Conservation (phyloP, 2,888 invertebrate genomes). For the Neuroscelio doddi region DNA sequence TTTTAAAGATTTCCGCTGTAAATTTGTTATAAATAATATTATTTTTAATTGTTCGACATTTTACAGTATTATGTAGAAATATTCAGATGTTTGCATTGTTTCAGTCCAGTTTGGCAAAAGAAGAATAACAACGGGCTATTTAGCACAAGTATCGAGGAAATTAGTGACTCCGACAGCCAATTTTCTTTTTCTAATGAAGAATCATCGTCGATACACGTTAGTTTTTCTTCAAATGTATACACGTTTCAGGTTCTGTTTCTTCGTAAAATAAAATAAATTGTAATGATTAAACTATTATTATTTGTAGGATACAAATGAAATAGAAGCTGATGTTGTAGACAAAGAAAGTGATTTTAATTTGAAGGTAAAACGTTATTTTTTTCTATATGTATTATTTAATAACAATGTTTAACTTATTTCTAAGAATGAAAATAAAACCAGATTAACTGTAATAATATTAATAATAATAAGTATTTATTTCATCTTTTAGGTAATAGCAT, state of each 20-base stretch:
- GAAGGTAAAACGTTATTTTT: conserved; percentile 56
- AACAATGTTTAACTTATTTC: no score
- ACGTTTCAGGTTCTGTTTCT: not conserved
- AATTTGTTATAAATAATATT: no score
- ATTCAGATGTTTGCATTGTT: conserved; percentile 51
- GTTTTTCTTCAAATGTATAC: conserved; percentile 25
- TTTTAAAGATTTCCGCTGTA: no score
- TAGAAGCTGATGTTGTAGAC: conserved; percentile 65
- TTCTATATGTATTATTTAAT: not conserved
- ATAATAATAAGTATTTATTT: not conserved
- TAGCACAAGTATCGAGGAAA: conserved; percentile 64
- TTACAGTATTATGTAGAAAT: not conserved
- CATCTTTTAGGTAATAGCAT: conserved; percentile 81
- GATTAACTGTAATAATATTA: not conserved
- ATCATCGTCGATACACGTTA: conserved; percentile 66
- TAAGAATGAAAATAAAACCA: not conserved
- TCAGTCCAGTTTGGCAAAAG: conserved; percentile 71
- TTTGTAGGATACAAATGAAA: conserved; percentile 62
- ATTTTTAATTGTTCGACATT: no score
- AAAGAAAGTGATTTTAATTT: conserved; percentile 69
- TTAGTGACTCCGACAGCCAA: conserved; percentile 69
- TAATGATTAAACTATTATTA: conserved; percentile 14
- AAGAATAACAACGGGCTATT: conserved; percentile 69
- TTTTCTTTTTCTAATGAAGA: conserved; percentile 70
- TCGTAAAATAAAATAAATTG: not conserved